Evolutionary conservation across 2,113 vertebrate genomes (phyloP).

Genomic region (Onychostoma macrolepis): DNA sequence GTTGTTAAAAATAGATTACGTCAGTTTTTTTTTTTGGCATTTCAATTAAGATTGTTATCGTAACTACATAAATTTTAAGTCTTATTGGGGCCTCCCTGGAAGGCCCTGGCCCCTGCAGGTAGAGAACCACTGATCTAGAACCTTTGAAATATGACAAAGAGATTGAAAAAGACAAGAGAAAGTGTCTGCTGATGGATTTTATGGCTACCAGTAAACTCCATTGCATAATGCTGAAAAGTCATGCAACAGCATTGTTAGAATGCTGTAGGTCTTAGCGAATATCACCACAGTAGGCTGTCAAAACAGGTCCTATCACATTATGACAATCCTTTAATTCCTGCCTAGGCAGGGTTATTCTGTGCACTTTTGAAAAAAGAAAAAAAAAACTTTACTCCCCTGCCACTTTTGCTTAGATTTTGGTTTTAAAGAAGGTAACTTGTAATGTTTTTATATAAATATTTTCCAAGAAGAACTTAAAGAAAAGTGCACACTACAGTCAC

Average conservation of each 20-base stretch:
- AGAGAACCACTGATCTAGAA: not conserved
- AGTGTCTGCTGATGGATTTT: constrained; percentile 10
- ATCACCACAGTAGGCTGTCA: constrained; percentile 40
- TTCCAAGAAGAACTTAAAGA: too few species aligned
- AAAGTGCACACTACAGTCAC: not conserved
- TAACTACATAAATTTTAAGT: not conserved
- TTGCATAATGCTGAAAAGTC: constrained; percentile 23
- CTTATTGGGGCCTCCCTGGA: not conserved
- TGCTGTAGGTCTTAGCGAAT: constrained; percentile 60
- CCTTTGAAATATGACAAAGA: not conserved
- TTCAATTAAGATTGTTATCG: not conserved
- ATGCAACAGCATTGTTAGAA: constrained; percentile 39
- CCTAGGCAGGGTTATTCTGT: not conserved
- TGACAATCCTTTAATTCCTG: constrained; percentile 53
- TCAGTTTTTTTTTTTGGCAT: not conserved
- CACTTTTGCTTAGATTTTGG: not conserved
- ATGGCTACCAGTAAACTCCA: constrained; percentile 20
- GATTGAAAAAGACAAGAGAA: not conserved
- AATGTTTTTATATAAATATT: not conserved
- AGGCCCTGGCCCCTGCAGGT: not conserved
- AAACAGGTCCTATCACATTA: constrained; percentile 49
- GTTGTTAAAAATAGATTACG: not conserved
- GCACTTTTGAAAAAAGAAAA: not conserved
- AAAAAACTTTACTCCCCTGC: not conserved
- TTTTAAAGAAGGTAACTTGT: not conserved